Conservation (phyloP, 2,888 invertebrate genomes). For the Palloptera scutellata region DNA sequence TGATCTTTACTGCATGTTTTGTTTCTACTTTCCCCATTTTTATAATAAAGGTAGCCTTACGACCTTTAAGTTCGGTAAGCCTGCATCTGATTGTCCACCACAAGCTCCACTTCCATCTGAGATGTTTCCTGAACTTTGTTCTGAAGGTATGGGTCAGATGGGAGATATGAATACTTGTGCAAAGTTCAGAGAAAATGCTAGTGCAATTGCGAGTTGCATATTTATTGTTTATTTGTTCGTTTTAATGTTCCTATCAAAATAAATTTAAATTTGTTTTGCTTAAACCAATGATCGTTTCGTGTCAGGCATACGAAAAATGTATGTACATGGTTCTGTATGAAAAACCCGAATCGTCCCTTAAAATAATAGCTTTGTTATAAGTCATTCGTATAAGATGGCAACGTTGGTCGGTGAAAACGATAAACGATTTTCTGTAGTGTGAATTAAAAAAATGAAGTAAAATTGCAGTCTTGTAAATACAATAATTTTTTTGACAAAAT, state of each 20-base stretch:
- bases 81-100: conserved; percentile 3
- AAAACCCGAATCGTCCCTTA: no score
- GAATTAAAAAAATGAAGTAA: conserved; percentile 5
- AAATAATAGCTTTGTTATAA: no score
- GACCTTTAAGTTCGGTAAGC: neutral
- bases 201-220: no score
- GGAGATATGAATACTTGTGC: no score
- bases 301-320: no score
- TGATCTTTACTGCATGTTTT: conserved; percentile 15
- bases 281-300: no score
- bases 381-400: no score
- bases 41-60: neutral
- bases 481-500: neutral
- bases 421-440: conserved; percentile 9
- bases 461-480: neutral
- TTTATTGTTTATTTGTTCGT: no score
- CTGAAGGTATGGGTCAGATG: neutral
- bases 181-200: no score
- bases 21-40: conserved; percentile 14
- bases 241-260: no score
- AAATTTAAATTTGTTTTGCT: no score
- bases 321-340: no score
- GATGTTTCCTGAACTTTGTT: neutral
- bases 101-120: neutral
- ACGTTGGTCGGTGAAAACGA: neutral